phyloP scores from a whole-genome alignment of 2,113 vertebrate genomes.

The Triplophysa tibetana region DNA sequence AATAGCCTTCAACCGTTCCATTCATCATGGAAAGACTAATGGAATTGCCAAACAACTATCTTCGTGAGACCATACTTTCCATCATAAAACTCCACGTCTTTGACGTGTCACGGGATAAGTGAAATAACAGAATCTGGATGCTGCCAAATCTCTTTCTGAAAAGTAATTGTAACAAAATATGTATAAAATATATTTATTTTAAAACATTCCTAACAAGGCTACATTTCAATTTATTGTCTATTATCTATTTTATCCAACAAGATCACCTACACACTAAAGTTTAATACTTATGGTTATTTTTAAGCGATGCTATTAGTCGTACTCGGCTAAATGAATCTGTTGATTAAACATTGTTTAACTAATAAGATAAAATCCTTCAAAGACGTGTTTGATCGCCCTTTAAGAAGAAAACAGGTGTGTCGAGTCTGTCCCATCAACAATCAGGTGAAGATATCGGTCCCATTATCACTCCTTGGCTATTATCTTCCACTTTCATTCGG shows the following conservation, averaged over 20 bases:
- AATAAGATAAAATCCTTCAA: no score
- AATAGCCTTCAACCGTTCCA: not conserved
- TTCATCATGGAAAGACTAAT: conserved; percentile 10
- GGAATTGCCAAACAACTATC: conserved; percentile 4
- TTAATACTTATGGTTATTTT: no score
- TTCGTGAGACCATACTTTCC: conserved; percentile 21
- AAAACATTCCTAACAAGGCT: not conserved
- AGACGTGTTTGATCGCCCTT: no score
- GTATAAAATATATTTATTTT: not conserved
- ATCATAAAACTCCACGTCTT: conserved; percentile 21
- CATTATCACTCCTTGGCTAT: conserved; percentile 7
- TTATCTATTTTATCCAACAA: no score
- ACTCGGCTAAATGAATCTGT: no score
- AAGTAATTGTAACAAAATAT: not conserved
- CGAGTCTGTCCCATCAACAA: not conserved
- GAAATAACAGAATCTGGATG: conserved; percentile 17
- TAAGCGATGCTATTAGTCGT: no score
- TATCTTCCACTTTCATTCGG: conserved; percentile 4
- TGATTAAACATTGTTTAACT: no score
- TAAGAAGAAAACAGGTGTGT: not conserved
- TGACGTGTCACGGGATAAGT: conserved; percentile 15
- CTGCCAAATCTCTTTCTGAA: not conserved
- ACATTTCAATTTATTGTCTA: not conserved
- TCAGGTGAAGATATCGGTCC: not conserved
- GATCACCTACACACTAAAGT: no score